phyloP scores from a whole-genome alignment of 2,113 vertebrate genomes.

The Arvicanthis niloticus region DNA sequence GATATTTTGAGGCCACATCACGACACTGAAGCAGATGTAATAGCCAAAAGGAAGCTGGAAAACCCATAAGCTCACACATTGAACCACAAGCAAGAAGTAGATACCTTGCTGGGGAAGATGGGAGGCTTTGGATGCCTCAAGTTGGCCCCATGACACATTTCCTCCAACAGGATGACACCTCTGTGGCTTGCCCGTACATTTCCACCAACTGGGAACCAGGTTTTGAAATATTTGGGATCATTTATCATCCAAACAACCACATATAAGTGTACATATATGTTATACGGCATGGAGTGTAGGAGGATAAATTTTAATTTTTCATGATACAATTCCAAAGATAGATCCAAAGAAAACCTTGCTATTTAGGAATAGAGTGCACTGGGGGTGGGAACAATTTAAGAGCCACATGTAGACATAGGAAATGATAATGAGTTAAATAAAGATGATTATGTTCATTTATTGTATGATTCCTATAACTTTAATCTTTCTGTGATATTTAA shows the following conservation, averaged over 20 bases:
- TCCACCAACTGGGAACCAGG: rapidly evolving
- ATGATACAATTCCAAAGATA: neutral
- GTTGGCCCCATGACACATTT: neutral
- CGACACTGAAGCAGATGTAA: neutral
- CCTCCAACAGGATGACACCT: neutral
- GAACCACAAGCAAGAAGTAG: neutral
- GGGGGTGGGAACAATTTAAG: neutral
- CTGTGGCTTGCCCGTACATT: too few species aligned
- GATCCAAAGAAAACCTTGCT: neutral
- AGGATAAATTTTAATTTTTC: constrained; percentile 2
- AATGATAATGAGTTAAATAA: neutral
- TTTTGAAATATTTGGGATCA: neutral
- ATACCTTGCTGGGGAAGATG: too few species aligned
- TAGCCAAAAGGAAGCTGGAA: neutral
- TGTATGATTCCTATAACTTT: neutral
- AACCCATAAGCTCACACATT: neutral
- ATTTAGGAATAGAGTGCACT: neutral
- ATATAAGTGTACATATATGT: too few species aligned
- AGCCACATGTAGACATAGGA: neutral
- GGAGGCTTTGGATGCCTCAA: neutral
- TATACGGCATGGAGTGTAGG: rapidly evolving
- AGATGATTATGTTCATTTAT: neutral
- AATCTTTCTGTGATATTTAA: neutral
- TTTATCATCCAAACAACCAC: neutral
- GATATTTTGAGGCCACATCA: neutral